Conservation (phyloP, 2,113 vertebrate genomes). For the Chunga burmeisteri region DNA sequence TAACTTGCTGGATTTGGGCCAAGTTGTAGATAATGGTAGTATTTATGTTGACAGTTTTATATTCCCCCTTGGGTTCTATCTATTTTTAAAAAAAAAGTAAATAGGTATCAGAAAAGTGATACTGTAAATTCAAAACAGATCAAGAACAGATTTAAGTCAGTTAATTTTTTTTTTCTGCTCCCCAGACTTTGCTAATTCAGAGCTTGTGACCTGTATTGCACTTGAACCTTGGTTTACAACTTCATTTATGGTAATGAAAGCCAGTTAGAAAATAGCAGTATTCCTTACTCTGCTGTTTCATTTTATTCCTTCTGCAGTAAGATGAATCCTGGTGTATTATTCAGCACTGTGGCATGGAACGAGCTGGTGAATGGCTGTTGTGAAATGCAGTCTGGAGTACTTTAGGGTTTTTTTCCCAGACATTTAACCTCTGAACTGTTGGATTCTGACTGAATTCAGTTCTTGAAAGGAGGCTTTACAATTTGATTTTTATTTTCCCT, state of each 20-base stretch:
- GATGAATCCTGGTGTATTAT: neutral
- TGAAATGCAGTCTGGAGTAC: neutral
- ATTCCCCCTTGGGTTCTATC: fast-evolving
- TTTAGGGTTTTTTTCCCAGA: neutral
- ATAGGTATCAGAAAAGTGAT: neutral
- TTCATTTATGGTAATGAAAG: neutral
- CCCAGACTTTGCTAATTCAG: neutral
- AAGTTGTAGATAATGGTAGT: neutral
- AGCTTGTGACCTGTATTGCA: neutral
- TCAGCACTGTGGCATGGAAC: neutral
- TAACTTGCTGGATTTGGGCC: neutral
- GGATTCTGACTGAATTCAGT: neutral
- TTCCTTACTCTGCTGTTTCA: neutral
- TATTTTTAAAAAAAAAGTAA: neutral
- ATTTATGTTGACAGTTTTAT: neutral
- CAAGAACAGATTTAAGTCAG: neutral
- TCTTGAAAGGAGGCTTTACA: neutral
- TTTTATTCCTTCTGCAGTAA: neutral
- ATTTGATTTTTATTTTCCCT: neutral
- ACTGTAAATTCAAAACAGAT: neutral
- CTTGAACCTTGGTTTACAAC: slow-evolving; percentile 3
- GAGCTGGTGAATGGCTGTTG: neutral
- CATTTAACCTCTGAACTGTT: neutral
- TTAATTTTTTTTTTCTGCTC: neutral
- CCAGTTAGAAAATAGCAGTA: neutral